Evolutionary conservation across 1,140 invertebrate species (phyloP), one percentile per base, ranked within the genome.

Genomic region (Chironomus tepperi): DNA sequence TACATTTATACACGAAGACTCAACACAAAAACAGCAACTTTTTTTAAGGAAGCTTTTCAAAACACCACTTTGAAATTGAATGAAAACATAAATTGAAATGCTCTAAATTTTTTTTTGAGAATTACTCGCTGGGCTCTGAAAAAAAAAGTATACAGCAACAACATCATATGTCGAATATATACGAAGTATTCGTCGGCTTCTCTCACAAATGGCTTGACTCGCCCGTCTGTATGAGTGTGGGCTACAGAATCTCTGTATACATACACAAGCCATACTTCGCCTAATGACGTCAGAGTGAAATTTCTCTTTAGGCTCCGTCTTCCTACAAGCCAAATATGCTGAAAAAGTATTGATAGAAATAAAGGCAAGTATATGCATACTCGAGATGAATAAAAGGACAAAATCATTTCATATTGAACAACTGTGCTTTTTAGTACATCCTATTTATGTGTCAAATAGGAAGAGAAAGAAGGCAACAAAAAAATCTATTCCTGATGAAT

Each of bases 1-100:
- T 34, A 34, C 24, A 34, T 5, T 34, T 34, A 5, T 34, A 34
- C 5, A 34, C 24, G 5, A 34, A n/a, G 5, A 34, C 5, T 34
- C 5, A 34, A 34, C 24, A 34, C 24, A n/a, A n/a, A n/a, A n/a
- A n/a, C n/a, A n/a, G n/a, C n/a, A n/a, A n/a, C n/a, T 34, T 34
- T 34, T 34, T 2, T 34, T 34, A 34, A n/a, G n/a, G n/a, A n/a
- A 34, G 24, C 24, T 34, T 34, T 34, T 34, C 5, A 34, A 34
- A 34, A 5, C 24, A 57, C 47, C 8, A n/a, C n/a, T 57, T 12
- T n/a, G 12, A 15, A 12, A 57, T n/a, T 15, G 47, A 57, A 57
- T 57, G 47, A 57, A 57, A 57, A 57, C n/a, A n/a, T 57, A 57
- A 57, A 57, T 57, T 57, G 47, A 57, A 57, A n/a, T 57, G 47